These are phyloP conservation scores for Drosophila subquinaria DNA, from an alignment of 2,888 invertebrate species.

Conservation along the genomic window DNA sequence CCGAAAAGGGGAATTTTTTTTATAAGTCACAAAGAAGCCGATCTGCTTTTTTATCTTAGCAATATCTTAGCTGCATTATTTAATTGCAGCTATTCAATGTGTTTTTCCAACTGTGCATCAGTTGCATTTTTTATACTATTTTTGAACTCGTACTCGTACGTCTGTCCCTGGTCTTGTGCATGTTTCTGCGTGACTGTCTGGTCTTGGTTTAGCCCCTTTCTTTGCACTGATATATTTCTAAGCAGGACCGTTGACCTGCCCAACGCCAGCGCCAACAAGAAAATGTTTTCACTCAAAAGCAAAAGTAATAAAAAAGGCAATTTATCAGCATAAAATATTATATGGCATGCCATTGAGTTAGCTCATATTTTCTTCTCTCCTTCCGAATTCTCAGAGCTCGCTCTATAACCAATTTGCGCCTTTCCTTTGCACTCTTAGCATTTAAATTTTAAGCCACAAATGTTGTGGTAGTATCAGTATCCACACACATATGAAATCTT, in stretches of 20 bases:
- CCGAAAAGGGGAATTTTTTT: too few species aligned
- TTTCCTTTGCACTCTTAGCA: conserved; percentile 19
- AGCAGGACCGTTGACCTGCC: conserved; percentile 70
- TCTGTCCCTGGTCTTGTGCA: not conserved
- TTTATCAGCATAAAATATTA: conserved; percentile 82
- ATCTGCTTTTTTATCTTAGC: too few species aligned
- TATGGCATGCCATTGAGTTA: conserved; percentile 81
- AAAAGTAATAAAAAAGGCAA: conserved; percentile 80
- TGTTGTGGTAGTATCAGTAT: conserved; percentile 40
- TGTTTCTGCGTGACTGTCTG: conserved; percentile 35
- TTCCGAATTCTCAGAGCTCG: not conserved
- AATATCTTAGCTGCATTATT: too few species aligned
- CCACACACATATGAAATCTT: conserved; percentile 1
- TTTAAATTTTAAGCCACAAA: conserved; percentile 67
- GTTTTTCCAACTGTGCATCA: conserved; percentile 3
- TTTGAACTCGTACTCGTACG: conserved; percentile 24
- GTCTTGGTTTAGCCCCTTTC: conserved; percentile 50
- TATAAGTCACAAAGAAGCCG: too few species aligned
- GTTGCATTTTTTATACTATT: conserved; percentile 45
- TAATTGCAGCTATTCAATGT: too few species aligned
- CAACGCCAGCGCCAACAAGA: conserved; percentile 51
- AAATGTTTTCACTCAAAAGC: conserved; percentile 80
- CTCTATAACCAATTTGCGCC: conserved; percentile 60
- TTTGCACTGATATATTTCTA: conserved; percentile 58
- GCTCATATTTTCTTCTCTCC: conserved; percentile 65